These are phyloP conservation scores for Microplitis demolitor DNA, from an alignment of 1,140 invertebrate genomes.

Conservation along the genomic window DNA sequence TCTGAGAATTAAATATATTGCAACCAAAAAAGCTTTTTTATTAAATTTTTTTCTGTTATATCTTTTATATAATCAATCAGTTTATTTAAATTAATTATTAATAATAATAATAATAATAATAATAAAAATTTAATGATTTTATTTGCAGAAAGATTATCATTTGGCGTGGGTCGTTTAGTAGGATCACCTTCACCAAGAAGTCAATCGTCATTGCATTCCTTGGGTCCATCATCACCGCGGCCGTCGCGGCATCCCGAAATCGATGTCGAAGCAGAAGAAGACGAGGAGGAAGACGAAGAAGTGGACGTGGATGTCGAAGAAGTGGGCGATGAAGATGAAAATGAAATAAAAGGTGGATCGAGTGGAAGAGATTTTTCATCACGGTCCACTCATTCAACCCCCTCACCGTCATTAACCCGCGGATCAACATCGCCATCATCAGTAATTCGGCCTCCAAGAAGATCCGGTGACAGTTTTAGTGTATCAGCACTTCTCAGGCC, in stretches of 20 bases:
- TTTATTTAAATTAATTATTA: neutral
- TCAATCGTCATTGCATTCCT: constrained; percentile 55
- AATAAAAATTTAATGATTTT: neutral
- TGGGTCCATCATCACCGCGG: constrained; percentile 33
- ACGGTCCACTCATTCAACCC: constrained; percentile 50
- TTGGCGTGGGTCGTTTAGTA: constrained; percentile 57
- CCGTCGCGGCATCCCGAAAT: constrained; percentile 52
- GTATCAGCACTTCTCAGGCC: constrained; percentile 77
- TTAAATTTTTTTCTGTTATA: neutral
- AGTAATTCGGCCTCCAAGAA: constrained; percentile 60
- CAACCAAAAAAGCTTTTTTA: neutral
- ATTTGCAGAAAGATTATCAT: constrained; percentile 53
- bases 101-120: neutral
- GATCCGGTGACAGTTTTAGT: constrained; percentile 76
- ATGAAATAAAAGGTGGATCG: constrained; percentile 46
- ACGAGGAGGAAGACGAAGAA: constrained; percentile 45
- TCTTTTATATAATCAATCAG: neutral
- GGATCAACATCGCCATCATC: constrained; percentile 48
- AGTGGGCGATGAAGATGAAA: constrained; percentile 57
- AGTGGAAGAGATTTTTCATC: constrained; percentile 46
- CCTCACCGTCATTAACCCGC: constrained; percentile 36
- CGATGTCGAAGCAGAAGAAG: constrained; percentile 54
- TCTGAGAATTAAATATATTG: constrained; percentile 9
- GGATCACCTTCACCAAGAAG: constrained; percentile 56
- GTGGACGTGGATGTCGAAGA: constrained; percentile 47